Conservation (phyloP, 1,140 invertebrate species). For the Goniozus legneri region DNA sequence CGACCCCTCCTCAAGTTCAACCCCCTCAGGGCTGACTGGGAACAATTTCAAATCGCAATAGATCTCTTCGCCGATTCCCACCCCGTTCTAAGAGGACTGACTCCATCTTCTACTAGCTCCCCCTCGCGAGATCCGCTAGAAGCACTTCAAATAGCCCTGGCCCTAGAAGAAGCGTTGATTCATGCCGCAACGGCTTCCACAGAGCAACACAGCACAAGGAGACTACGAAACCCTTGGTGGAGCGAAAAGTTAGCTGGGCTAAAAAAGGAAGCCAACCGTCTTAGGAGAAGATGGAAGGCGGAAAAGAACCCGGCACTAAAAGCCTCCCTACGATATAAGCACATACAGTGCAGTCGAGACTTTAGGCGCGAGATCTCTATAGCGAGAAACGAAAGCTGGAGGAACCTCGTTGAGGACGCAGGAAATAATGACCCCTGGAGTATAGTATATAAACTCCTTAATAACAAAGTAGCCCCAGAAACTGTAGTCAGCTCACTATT, state of each 20-base stretch:
- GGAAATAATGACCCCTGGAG: slow-evolving; percentile 19
- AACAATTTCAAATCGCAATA: slow-evolving; percentile 1
- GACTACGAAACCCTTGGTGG: slow-evolving; percentile 18
- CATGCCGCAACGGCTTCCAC: not conserved
- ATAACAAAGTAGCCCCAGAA: slow-evolving; percentile 1
- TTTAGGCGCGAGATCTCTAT: too few species aligned
- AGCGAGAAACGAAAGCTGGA: slow-evolving; percentile 10
- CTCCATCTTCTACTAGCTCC: too few species aligned
- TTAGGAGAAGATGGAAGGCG: not conserved
- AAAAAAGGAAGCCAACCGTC: slow-evolving; percentile 5
- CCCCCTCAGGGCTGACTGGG: slow-evolving; percentile 17
- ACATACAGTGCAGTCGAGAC: not conserved
- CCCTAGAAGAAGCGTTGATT: not conserved
- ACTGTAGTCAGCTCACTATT: not conserved
- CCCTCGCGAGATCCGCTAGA: not conserved
- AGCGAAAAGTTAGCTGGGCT: not conserved
- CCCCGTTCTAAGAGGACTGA: too few species aligned
- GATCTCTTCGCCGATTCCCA: too few species aligned
- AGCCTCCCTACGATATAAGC: not conserved
- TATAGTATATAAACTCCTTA: slow-evolving; percentile 8
- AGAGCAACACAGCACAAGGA: not conserved
- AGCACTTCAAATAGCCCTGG: not conserved
- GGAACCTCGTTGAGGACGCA: slow-evolving; percentile 13
- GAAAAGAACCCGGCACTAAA: not conserved
- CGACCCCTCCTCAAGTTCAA: too few species aligned